Conservation (phyloP, 2,113 vertebrate genomes). For the Apteryx owenii region DNA sequence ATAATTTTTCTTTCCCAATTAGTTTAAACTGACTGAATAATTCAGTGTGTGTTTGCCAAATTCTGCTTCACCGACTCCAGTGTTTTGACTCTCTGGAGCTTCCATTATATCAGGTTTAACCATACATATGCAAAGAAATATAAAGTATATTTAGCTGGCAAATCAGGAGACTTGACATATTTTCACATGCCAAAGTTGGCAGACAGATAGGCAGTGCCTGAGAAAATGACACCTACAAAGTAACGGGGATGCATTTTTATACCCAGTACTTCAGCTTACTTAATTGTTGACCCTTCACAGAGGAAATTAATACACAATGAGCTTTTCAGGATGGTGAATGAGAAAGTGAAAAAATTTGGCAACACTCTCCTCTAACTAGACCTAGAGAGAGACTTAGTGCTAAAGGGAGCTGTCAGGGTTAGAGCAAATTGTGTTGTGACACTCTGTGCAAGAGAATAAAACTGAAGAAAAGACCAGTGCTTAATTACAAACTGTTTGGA, state of each 20-base stretch:
- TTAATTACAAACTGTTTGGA: neutral
- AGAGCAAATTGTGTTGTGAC: neutral
- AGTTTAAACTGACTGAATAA: constrained; percentile 6
- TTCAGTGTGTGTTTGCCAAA: neutral
- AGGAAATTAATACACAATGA: constrained; percentile 30
- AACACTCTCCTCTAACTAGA: neutral
- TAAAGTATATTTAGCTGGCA: constrained; percentile 27
- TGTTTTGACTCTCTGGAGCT: constrained; percentile 27
- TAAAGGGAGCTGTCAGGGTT: neutral
- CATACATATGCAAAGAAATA: neutral
- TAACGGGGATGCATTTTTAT: constrained; percentile 16
- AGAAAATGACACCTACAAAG: constrained; percentile 40
- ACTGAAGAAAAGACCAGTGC: neutral
- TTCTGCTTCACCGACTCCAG: neutral
- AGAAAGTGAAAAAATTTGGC: constrained; percentile 20
- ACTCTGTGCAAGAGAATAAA: neutral
- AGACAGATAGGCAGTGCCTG: constrained; percentile 30
- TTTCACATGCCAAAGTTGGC: constrained; percentile 10
- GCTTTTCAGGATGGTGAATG: neutral
- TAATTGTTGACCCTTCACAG: constrained; percentile 19
- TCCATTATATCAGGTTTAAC: neutral
- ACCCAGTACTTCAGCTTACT: constrained; percentile 36
- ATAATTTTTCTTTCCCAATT: neutral
- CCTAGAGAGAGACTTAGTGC: neutral
- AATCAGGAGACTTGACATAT: neutral